Evolutionary conservation across 1,140 invertebrate species (phyloP).

Genomic region (Drosophila tsacasi): DNA sequence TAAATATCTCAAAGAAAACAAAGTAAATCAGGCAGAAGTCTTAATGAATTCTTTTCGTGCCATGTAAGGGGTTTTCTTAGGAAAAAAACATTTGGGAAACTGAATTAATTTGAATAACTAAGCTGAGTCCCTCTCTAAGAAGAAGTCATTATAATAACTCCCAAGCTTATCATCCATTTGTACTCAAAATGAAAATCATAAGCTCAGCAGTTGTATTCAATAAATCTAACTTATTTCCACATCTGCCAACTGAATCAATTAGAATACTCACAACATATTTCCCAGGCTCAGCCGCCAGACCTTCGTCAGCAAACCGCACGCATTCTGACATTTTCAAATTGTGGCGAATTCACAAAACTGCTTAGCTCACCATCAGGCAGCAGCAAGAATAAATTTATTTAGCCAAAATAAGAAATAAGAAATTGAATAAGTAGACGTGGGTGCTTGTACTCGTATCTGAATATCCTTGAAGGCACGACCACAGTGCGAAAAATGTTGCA

Average conservation of each 20-base stretch:
- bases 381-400: slow-evolving; percentile 13
- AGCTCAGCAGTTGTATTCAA: neutral
- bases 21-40: neutral
- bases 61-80: neutral
- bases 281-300: neutral
- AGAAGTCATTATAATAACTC: neutral
- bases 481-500: slow-evolving; percentile 72
- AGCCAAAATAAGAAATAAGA: slow-evolving; percentile 49
- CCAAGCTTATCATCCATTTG: neutral
- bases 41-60: slow-evolving; percentile 8
- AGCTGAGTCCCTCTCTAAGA: neutral
- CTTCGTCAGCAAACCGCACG: slow-evolving; percentile 34
- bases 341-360: slow-evolving; percentile 14
- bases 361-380: slow-evolving; percentile 24
- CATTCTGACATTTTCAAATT: slow-evolving; percentile 36
- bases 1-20: neutral
- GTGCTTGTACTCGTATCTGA: slow-evolving; percentile 17
- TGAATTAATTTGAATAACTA: slow-evolving; percentile 15
- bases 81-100: neutral
- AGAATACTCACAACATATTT: slow-evolving; percentile 32
- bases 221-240: slow-evolving; percentile 12
- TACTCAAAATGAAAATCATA: neutral
- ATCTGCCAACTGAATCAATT: slow-evolving; percentile 35
- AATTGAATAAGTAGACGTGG: slow-evolving; percentile 39
- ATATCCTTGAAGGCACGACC: slow-evolving; percentile 46